Evolutionary conservation across 2,888 invertebrate genomes (phyloP), one percentile per base, ranked within the genome.

Genomic region (Tridacna gigas): DNA sequence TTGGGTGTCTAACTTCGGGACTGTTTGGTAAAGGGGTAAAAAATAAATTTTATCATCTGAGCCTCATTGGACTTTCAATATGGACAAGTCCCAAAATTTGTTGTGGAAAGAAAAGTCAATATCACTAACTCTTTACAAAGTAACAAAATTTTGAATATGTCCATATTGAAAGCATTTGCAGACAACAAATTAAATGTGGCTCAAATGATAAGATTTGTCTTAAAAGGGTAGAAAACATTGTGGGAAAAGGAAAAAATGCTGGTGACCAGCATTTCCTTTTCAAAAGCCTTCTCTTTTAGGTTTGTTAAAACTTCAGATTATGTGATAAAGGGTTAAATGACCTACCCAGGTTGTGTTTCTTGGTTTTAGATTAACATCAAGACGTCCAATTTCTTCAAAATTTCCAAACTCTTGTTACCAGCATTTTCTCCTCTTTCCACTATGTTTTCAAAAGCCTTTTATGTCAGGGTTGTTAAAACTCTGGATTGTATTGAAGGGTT

Each of bases 331-430:
- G 56, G 56, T 56, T 56, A 56, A 9, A 22, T 13, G 37, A 89
- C 95, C 95, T 91, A 97, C 97, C 97, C 98, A 98, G 28, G 97
- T 97, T 84, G 96, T 96, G 86, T 96, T 96, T 79, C 97, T 96
- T n/a, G 96, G 95, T n/a, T 96, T 95, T 37, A 97, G 95, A 82
- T 97, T 95, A 0, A 96, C 92, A 92, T 97, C 96, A 37, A 97
- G 94, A 0, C 97, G 97, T 0, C 98, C 98, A 37, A 98, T 94
- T 92, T 98, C 97, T 84, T 96, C 96, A 93, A 98, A 98, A 94
- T 98, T 98, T n/a, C 98, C 98, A 51, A 51, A 13, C 15, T 11
- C 51, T 51, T 13, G 11, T 51, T 51, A 51, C 15, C 15, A 51
- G 51, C 51, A 51, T 13, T 51, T 51, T 51, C 51, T 13, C 11